Base-by-base conservation (phyloP, 2,888 invertebrate species). In the Neoascia interrupta region DNA sequence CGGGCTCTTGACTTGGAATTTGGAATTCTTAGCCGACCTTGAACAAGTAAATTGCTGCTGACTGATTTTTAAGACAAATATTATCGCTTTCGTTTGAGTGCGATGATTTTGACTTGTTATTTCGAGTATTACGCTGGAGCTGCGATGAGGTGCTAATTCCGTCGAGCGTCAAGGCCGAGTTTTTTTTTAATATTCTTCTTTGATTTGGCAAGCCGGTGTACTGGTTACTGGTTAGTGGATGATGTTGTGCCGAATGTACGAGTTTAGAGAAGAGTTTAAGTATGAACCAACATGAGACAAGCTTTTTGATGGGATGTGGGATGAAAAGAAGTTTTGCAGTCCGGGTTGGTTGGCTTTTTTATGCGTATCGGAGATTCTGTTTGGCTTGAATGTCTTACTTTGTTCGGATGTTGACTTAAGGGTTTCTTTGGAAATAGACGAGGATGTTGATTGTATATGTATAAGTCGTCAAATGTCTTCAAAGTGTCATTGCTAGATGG, bases 21-120 rank as follows among this genome's bases (percentile, higher is more conserved):
- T 76, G 60, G 76, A 76, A 76, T 76, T 76, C 76, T 76, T 76
- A 66, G 76, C 56, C 72, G 76, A 72, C 76, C 76, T 76, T 76
- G 76, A 72, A 37, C 53, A 64, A 76, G 76, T 72, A 72, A 76
- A 64, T 76, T 76, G 70, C 72, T 66, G 74, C 68, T 74, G 72
- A 70, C 72, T 76, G 72, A 72, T 72, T 76, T 72, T 72, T 66
- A 76, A 76, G 64, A 66, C 64, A 76, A 76, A 76, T 66, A 76
- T 72, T 66, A 72, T 76, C 70, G 76, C 76, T 70, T 70, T 76
- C 60, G 53, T 58, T 76, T 70, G 70, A 76, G 64, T 58, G 60
- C 37, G 75, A 70, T 75, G 76, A 70, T 76, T 76, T n/a, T 51
- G 70, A 56, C 39, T 64, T 72, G 76, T 72, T 70, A 58, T 76